Percentiles rank a stretch among this genome's conserved stretches.
Conservation (phyloP, 2,113 vertebrate genomes). For the Garra rufa region DNA sequence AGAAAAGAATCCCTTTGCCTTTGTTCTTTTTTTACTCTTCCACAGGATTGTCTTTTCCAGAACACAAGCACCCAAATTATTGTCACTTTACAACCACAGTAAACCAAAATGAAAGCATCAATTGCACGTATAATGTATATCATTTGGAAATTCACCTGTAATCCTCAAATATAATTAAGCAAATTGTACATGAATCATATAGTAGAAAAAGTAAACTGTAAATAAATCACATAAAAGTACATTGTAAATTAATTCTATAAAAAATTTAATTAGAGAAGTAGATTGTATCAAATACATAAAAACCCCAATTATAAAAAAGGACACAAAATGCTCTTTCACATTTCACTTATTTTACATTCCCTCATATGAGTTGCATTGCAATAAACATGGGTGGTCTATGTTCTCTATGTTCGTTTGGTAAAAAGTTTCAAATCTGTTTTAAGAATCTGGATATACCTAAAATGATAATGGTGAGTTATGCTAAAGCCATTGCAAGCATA, state of each 20-base stretch:
- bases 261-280: background rate
- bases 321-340: too few species aligned
- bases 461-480: background rate
- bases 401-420: background rate
- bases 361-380: background rate
- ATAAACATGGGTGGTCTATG: background rate
- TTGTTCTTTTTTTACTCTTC: constrained; percentile 35
- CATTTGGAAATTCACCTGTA: background rate
- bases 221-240: background rate
- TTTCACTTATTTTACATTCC: background rate
- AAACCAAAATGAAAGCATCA: background rate
- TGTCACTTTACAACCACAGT: background rate
- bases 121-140: background rate
- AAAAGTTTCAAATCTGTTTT: background rate
- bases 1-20: constrained; percentile 12
- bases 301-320: background rate
- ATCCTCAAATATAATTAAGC: background rate
- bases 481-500: background rate
- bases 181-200: background rate
- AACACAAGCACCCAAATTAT: background rate
- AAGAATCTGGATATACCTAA: background rate
- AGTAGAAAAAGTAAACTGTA: background rate
- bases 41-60: background rate
- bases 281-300: background rate
- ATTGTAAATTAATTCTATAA: background rate